These are phyloP conservation scores for Drosophila gaucha DNA, from an alignment of 2,888 invertebrate genomes.

Conservation along the genomic window DNA sequence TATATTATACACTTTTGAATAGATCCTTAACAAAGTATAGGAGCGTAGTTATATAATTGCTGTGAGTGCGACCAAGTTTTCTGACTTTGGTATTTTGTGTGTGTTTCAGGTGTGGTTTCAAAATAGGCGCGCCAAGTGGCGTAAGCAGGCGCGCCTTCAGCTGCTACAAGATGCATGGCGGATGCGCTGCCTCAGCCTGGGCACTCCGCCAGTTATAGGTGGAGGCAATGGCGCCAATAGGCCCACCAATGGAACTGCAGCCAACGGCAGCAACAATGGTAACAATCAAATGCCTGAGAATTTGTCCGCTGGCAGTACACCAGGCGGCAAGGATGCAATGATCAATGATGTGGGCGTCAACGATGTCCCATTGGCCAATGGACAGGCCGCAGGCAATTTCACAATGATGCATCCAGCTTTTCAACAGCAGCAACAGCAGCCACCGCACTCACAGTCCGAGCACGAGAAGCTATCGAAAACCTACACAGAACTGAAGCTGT, in stretches of 20 bases:
- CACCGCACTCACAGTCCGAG: constrained; percentile 43
- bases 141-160: constrained; percentile 94
- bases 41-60: neutral
- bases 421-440: constrained; percentile 69
- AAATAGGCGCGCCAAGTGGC: constrained; percentile 95
- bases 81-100: constrained; percentile 6
- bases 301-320: constrained; percentile 63
- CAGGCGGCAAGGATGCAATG: constrained; percentile 54
- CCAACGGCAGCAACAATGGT: constrained; percentile 36
- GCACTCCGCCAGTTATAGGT: constrained; percentile 87
- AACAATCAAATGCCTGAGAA: constrained; percentile 80
- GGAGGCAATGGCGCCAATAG: constrained; percentile 81
- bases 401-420: constrained; percentile 85
- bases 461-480: constrained; percentile 79
- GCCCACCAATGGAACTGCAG: constrained; percentile 37
- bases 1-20: too few relatives aligned
- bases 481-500: constrained; percentile 84
- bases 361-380: constrained; percentile 44
- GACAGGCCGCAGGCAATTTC: constrained; percentile 62
- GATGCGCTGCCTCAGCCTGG: constrained; percentile 93
- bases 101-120: constrained; percentile 94
- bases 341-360: constrained; percentile 40
- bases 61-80: neutral
- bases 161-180: constrained; percentile 95
- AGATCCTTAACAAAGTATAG: neutral